Evolutionary conservation across 2,888 invertebrate genomes (phyloP).

Genomic region (Cremastinae sp.): DNA sequence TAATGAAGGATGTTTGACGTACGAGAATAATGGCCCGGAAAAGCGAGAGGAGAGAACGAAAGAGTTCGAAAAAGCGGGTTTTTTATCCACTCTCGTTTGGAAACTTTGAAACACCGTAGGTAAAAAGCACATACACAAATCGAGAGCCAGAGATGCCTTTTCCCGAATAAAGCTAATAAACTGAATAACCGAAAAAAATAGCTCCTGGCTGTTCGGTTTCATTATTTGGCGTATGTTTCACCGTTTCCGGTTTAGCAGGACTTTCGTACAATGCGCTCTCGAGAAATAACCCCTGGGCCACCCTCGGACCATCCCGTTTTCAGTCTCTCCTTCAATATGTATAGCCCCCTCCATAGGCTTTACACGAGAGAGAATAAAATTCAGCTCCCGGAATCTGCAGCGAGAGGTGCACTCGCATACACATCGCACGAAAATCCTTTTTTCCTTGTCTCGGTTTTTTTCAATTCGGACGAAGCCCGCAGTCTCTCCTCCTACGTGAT

Average conservation of each 20-base stretch:
- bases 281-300: slow-evolving; percentile 51
- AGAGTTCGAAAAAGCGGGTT: slow-evolving; percentile 55
- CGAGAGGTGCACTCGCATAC: slow-evolving; percentile 15
- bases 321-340: slow-evolving; percentile 38
- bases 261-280: slow-evolving; percentile 62
- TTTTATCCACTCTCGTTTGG: slow-evolving; percentile 34
- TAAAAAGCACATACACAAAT: slow-evolving; percentile 29
- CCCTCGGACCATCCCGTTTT: slow-evolving; percentile 41
- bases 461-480: background rate
- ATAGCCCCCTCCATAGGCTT: slow-evolving; percentile 21
- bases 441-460: slow-evolving; percentile 49
- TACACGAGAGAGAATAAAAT: slow-evolving; percentile 51
- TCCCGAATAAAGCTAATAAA: slow-evolving; percentile 74
- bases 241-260: slow-evolving; percentile 41
- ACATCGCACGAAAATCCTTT: slow-evolving; percentile 20
- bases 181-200: slow-evolving; percentile 75
- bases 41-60: slow-evolving; percentile 20
- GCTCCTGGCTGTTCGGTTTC: slow-evolving; percentile 74
- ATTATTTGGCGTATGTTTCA: slow-evolving; percentile 65
- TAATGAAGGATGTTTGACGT: background rate
- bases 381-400: slow-evolving; percentile 44
- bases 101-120: slow-evolving; percentile 36
- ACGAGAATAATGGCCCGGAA: slow-evolving; percentile 48
- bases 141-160: slow-evolving; percentile 44
- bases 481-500: background rate